A percentile compares a stretch with the other conserved stretches of the same genome.
These are phyloP conservation scores for Opisthograptis luteolata DNA, from an alignment of 2,888 invertebrate genomes.

Conservation along the genomic window DNA sequence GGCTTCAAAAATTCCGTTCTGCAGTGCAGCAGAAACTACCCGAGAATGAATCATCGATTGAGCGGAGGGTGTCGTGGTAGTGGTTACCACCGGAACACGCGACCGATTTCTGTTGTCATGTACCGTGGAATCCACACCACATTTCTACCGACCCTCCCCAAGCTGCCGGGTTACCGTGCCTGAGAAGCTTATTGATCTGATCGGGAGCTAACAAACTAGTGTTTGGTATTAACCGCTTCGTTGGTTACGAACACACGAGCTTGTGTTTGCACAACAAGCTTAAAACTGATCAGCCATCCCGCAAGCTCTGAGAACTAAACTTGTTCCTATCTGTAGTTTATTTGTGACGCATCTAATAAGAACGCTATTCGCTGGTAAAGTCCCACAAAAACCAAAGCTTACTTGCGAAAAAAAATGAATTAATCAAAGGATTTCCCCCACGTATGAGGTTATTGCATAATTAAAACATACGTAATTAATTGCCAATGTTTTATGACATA, in stretches of 20 bases:
- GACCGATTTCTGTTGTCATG: conserved; percentile 53
- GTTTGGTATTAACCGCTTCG: conserved; percentile 59
- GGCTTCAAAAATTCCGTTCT: conserved; percentile 42
- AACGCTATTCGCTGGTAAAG: conserved; percentile 6
- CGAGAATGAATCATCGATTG: conserved; percentile 55
- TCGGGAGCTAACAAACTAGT: conserved; percentile 50
- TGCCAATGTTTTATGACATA: background rate
- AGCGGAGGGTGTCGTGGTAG: conserved; percentile 59
- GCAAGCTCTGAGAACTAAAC: conserved; percentile 15
- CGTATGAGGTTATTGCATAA: background rate
- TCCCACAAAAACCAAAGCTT: background rate
- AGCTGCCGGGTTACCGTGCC: conserved; percentile 67
- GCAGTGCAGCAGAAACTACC: conserved; percentile 47
- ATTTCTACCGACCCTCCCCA: conserved; percentile 47
- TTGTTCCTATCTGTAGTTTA: background rate
- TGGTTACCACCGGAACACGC: conserved; percentile 63
- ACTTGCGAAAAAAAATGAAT: background rate
- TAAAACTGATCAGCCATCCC: conserved; percentile 19
- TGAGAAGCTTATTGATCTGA: conserved; percentile 76
- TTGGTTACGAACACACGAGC: conserved; percentile 44
- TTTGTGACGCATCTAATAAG: conserved; percentile 1
- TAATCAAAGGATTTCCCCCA: conserved; percentile 2
- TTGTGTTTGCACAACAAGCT: conserved; percentile 32
- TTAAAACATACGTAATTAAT: background rate
- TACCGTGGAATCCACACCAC: conserved; percentile 34